These are phyloP conservation scores for Anguilla megastoma DNA, from an alignment of 2,797 vertebrate genomes.

Conservation along the genomic window DNA sequence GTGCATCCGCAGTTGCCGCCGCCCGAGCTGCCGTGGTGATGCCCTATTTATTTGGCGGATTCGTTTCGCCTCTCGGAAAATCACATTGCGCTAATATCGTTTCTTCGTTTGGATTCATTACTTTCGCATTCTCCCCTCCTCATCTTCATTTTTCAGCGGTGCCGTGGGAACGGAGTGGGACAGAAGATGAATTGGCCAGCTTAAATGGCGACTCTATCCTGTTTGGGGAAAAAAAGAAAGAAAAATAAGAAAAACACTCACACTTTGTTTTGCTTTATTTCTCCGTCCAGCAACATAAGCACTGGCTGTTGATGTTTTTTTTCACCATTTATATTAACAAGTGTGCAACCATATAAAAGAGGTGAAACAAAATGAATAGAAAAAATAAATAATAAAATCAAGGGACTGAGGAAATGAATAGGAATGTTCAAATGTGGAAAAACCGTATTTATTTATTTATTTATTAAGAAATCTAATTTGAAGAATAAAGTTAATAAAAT, in stretches of 20 bases:
- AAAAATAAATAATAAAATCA: background rate
- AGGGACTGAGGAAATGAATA: background rate
- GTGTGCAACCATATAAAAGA: background rate
- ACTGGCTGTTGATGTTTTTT: background rate
- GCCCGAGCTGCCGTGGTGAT: background rate
- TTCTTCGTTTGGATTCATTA: background rate
- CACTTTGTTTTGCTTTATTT: background rate
- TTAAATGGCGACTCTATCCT: background rate
- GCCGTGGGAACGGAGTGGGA: background rate
- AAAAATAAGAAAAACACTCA: background rate
- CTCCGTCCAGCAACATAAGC: background rate
- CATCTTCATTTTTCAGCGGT: background rate
- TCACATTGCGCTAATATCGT: background rate
- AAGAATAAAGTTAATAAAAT: background rate
- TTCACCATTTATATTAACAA: background rate
- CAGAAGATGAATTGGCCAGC: slow-evolving; percentile 13
- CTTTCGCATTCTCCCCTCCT: background rate
- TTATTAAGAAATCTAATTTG: background rate
- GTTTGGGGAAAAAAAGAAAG: background rate
- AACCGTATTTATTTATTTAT: background rate
- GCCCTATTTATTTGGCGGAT: background rate
- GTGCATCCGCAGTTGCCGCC: background rate
- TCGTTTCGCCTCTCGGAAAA: background rate
- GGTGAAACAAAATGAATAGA: background rate
- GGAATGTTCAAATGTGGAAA: slow-evolving; percentile 1